These are phyloP conservation scores for Drosophila pruinosa DNA, from an alignment of 1,140 invertebrate species.

Conservation along the genomic window DNA sequence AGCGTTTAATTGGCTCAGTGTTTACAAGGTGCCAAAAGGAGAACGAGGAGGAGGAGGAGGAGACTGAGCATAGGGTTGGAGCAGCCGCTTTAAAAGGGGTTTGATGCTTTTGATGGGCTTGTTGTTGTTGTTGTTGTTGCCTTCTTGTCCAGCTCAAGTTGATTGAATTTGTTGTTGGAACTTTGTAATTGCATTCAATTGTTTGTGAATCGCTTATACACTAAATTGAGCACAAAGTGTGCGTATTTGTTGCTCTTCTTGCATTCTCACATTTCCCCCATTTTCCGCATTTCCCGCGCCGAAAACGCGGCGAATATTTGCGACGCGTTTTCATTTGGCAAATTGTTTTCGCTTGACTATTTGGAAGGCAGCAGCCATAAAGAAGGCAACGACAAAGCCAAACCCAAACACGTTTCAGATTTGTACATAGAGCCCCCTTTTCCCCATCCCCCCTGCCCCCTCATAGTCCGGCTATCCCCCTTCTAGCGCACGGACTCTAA, in stretches of 20 bases:
- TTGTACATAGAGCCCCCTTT: conserved; percentile 11
- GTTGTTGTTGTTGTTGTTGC: not conserved
- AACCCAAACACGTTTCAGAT: conserved; percentile 47
- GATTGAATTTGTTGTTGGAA: conserved; percentile 75
- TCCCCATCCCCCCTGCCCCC: not conserved
- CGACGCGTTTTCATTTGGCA: conserved; percentile 65
- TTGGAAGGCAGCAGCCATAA: conserved; percentile 36
- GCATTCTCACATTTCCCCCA: no score
- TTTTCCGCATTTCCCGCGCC: conserved; percentile 13
- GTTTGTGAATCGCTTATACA: conserved; percentile 54
- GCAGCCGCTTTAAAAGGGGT: not conserved
- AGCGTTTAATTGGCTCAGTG: conserved; percentile 78
- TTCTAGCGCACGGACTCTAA: not conserved
- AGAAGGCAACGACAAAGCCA: conserved; percentile 44
- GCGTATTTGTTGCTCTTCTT: not conserved
- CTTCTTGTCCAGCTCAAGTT: not conserved
- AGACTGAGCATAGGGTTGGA: not conserved
- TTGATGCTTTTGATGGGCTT: not conserved
- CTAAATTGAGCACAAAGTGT: conserved; percentile 36
- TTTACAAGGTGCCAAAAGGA: conserved; percentile 60
- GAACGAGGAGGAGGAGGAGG: not conserved
- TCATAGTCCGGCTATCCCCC: not conserved
- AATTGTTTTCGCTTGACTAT: conserved; percentile 58
- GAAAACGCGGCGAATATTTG: conserved; percentile 33
- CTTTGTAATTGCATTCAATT: conserved; percentile 74